phyloP scores from a whole-genome alignment of 2,888 invertebrate genomes.

The Drosophila ustulata region DNA sequence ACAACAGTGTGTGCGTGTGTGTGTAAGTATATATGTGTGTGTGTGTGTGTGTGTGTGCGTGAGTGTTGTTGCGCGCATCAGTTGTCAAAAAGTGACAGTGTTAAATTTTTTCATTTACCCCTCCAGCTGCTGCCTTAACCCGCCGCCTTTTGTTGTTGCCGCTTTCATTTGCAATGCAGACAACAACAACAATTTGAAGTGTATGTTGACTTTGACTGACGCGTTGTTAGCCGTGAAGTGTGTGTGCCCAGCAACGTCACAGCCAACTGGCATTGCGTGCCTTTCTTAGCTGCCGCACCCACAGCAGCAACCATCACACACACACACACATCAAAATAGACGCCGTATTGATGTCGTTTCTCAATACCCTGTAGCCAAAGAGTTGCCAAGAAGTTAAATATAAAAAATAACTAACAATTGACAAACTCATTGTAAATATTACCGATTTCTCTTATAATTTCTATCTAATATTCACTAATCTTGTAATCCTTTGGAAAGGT shows the following conservation, averaged over 20 bases:
- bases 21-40: not conserved
- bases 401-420: not conserved
- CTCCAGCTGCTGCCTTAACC: not conserved
- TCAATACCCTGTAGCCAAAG: constrained; percentile 20
- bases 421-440: not conserved
- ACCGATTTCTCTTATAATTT: too few relatives aligned
- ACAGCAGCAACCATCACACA: constrained; percentile 5
- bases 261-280: constrained; percentile 57
- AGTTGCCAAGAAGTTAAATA: not conserved
- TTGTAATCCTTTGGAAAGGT: too few relatives aligned
- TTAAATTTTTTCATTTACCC: constrained; percentile 65
- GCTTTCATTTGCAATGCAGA: constrained; percentile 12
- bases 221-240: constrained; percentile 76
- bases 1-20: constrained; percentile 31
- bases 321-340: constrained; percentile 19
- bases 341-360: constrained; percentile 16
- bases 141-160: constrained; percentile 27
- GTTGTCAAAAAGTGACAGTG: constrained; percentile 72
- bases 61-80: constrained; percentile 40
- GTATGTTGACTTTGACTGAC: constrained; percentile 76
- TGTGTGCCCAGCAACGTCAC: constrained; percentile 51
- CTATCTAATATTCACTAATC: too few relatives aligned
- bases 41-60: not conserved
- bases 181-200: constrained; percentile 59
- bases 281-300: constrained; percentile 40